Percentiles rank a stretch among this genome's conserved stretches.
These are phyloP conservation scores for Trypoxylon attenuatum DNA, from an alignment of 2,888 invertebrate species.

Conservation along the genomic window DNA sequence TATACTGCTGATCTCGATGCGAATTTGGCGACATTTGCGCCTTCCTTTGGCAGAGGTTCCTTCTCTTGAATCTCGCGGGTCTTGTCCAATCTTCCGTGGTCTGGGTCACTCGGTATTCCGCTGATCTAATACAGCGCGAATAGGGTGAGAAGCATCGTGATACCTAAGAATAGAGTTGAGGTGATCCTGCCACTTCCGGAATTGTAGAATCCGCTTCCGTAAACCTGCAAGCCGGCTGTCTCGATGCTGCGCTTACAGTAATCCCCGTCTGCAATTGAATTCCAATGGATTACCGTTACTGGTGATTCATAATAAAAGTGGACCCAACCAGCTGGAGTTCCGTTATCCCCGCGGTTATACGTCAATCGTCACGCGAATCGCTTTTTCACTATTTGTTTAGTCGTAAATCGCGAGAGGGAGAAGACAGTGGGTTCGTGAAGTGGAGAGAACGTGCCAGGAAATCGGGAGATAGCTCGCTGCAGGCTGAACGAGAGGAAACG, in stretches of 20 bases:
- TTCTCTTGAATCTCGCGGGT: too few species aligned
- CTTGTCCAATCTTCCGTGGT: too few species aligned
- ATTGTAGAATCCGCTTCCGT: conserved; percentile 87
- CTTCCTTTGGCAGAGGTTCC: too few species aligned
- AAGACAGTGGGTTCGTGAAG: not conserved
- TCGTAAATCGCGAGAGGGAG: not conserved
- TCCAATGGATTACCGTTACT: too few species aligned
- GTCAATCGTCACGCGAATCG: too few species aligned
- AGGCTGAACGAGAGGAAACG: conserved; percentile 27
- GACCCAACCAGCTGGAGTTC: too few species aligned
- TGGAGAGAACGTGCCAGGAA: conserved; percentile 7
- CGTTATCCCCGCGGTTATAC: too few species aligned
- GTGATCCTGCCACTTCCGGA: conserved; percentile 66
- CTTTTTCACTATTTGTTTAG: not conserved
- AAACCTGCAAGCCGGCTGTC: conserved; percentile 90
- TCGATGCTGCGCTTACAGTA: conserved; percentile 93
- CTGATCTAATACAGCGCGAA: conserved; percentile 8
- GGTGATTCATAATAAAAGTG: too few species aligned
- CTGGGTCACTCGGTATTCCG: too few species aligned
- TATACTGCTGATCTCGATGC: too few species aligned
- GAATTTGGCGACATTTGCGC: too few species aligned
- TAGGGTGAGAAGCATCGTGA: conserved; percentile 12
- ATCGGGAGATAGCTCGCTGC: conserved; percentile 16
- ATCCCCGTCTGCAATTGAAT: conserved; percentile 80
- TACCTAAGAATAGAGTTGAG: conserved; percentile 15